Conservation (phyloP, 1,140 invertebrate genomes). For the Babylonia areolata region DNA sequence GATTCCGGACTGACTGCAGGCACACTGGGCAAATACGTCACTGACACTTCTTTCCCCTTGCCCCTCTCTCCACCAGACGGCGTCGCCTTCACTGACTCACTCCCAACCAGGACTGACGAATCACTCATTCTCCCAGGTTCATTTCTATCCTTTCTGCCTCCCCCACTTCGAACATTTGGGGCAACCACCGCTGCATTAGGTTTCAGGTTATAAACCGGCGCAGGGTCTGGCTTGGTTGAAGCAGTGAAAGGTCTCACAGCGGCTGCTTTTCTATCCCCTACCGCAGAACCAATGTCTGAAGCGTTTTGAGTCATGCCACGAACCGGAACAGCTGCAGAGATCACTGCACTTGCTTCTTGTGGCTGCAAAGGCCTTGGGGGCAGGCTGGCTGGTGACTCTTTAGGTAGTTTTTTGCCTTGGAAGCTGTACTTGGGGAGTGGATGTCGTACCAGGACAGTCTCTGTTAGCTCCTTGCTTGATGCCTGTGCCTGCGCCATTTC, state of each 20-base stretch:
- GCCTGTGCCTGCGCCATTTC: not conserved
- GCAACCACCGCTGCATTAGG: not conserved
- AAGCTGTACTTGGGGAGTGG: slow-evolving; percentile 68
- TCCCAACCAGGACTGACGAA: not conserved
- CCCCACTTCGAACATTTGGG: not conserved
- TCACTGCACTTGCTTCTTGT: not conserved
- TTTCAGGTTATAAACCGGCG: not conserved
- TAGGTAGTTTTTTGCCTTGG: slow-evolving; percentile 47
- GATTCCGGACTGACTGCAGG: not conserved
- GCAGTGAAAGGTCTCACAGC: not conserved
- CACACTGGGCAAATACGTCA: not conserved
- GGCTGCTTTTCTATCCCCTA: not conserved
- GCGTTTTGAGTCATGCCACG: not conserved
- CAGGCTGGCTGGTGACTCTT: slow-evolving; percentile 26
- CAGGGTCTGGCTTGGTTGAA: not conserved
- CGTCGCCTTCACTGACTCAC: not conserved
- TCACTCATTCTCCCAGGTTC: not conserved
- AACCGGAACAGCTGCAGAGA: no score
- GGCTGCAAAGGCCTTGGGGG: not conserved
- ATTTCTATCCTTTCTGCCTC: not conserved
- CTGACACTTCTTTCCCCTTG: not conserved
- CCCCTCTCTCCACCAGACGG: not conserved
- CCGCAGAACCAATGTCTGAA: not conserved
- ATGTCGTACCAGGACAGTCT: slow-evolving; percentile 58
- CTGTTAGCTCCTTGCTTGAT: not conserved